Evolutionary conservation across 2,797 vertebrate genomes (phyloP), one percentile per base, ranked within the genome.

Genomic region (Rhabdophis nuchalis): DNA sequence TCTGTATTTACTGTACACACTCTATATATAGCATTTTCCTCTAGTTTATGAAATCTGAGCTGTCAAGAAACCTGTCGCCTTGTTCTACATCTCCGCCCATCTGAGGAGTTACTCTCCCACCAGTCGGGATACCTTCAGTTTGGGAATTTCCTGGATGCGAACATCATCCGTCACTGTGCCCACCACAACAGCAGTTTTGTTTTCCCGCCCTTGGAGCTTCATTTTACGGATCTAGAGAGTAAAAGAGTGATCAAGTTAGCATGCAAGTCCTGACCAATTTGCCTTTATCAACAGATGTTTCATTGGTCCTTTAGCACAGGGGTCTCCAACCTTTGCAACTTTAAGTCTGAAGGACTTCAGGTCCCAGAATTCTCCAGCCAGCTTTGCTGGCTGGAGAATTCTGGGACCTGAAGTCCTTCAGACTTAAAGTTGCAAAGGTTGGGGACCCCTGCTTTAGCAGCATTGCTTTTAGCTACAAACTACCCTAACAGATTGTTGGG

Each of bases 111-210:
- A 18, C 8, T 16, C n/a, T 5, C 0, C 9, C n/a, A 61, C 25
- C 36, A 64, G 7, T 1, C n/a, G 23, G 8, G 3, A 94, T 95
- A 98, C 99, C 98, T 99, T 99, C 29, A 99, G 98, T 52, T 99
- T 99, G 91, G 99, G 99, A 94, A 99, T 97, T 36, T 98, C 97
- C 94, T 98, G 98, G 96, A 99, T 98, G 64, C 99, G 98, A 89
- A 99, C 97, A 16, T 99, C 99, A 93, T 99, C 99, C 0, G 99
- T 99, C 72, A 99, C 95, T 0, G 98, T 98, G 94, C 99, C 99
- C n/a, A 99, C 98, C 0, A 99, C 98, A 91, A 99, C 98, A 4
- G 98, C 98, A 0, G 98, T 99, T 94, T 97, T 98, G 96, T 97
- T 98, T 18, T 98, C 98, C 91, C 98, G 98, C 13, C 98, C 98